phyloP scores from a whole-genome alignment of 1,140 invertebrate species.

The Frieseomelitta varia region DNA sequence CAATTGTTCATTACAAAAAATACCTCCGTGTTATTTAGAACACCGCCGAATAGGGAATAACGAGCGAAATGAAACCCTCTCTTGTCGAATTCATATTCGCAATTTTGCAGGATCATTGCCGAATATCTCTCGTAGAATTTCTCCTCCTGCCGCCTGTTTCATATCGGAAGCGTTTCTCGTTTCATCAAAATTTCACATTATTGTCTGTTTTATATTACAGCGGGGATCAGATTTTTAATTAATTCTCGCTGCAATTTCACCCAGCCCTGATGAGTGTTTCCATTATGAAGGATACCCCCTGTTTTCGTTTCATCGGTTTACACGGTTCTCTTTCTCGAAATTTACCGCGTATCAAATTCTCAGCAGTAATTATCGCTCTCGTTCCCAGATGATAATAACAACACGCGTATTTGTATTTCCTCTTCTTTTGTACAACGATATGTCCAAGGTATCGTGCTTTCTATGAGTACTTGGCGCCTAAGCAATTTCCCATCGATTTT shows the following conservation, averaged over 20 bases:
- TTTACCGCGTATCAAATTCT: neutral
- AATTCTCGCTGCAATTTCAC: neutral
- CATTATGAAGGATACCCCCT: neutral
- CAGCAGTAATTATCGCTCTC: neutral
- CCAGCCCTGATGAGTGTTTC: neutral
- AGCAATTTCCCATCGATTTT: too few relatives aligned
- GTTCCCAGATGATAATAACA: neutral
- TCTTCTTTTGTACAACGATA: too few relatives aligned
- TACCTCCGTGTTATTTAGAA: neutral
- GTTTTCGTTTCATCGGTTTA: neutral
- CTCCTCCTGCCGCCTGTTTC: neutral
- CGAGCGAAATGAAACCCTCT: slow-evolving; percentile 3
- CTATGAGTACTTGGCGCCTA: too few relatives aligned
- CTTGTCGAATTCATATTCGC: neutral
- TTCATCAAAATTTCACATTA: slow-evolving; percentile 6
- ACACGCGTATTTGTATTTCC: too few relatives aligned
- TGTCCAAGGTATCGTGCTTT: too few relatives aligned
- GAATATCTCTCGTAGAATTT: neutral
- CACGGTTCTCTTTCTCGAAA: neutral
- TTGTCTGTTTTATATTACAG: too few relatives aligned
- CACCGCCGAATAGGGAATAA: neutral
- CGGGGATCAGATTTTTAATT: slow-evolving; percentile 14
- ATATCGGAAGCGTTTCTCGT: neutral
- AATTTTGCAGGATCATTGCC: neutral
- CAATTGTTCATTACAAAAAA: neutral